Base-by-base conservation (phyloP, 2,888 invertebrate species). In the Euphydryas editha region DNA sequence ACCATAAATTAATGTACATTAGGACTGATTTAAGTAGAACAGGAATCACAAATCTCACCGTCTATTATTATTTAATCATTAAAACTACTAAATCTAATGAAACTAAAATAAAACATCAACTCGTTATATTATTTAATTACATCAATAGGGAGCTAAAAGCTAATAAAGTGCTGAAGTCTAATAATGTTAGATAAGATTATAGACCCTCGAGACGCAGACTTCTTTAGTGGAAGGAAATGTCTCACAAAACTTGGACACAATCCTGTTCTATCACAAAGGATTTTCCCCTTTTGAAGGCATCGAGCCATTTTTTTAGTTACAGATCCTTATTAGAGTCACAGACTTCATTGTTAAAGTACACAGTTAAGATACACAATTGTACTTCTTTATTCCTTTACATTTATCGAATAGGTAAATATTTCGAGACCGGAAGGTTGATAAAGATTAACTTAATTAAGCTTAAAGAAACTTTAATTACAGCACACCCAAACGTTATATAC, bases 211-310 rank as follows among this genome's bases (percentile, higher is more conserved):
- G 72, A 73, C 71, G 69, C 69, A 65, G 72, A 72, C 72, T 73
- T 74, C 72, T 70, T 73, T 72, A 70, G 72, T 65, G 59, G 70
- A 72, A 71, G 69, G 72, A 71, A 71, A 71, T 69, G 75, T 73
- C 77, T 72, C 72, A 72, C 65, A 65, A 74, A 77, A 76, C 73
- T 76, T 75, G 73, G 73, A 71, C 69, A 75, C 73, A 74, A 76
- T 76, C 76, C 75, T 71, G 72, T 75, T 77, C 73, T 65, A 74
- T 75, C 72, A 77, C 76, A 77, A 78, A 77, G 75, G 76, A 75
- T 75, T 74, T 73, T 70, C 71, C 72, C 72, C 72, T 73, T 74
- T 77, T 76, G 76, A 75, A 73, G 74, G 72, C 69, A 72, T 68
- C 65, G 72, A 77, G 76, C 74, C 75, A 75, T 73, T 77, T 78